Percentiles rank a stretch among this genome's conserved stretches.
phyloP scores from a whole-genome alignment of 2,113 vertebrate species.

The Misgurnus anguillicaudatus region DNA sequence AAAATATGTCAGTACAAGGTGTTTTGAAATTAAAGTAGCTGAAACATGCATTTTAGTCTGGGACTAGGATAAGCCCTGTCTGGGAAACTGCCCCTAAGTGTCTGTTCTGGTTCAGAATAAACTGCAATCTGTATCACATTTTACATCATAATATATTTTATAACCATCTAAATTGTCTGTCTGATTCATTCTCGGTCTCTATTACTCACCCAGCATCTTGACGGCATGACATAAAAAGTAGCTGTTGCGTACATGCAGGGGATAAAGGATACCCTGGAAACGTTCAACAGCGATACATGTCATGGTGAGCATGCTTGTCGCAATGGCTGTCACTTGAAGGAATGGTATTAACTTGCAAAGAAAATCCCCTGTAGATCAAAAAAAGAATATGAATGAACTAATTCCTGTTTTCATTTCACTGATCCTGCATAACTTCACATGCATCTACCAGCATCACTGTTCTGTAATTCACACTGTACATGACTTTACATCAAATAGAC shows the following conservation, averaged over 20 bases:
- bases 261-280: constrained; percentile 60
- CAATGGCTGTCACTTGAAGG: constrained; percentile 57
- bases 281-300: constrained; percentile 59
- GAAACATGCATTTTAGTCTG: too few relatives aligned
- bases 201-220: constrained; percentile 55
- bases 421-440: not conserved
- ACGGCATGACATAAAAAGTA: constrained; percentile 49
- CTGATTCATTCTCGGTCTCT: not conserved
- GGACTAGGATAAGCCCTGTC: too few relatives aligned
- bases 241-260: constrained; percentile 50
- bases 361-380: constrained; percentile 51
- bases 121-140: too few relatives aligned
- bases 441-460: not conserved
- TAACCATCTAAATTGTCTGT: not conserved
- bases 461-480: not conserved
- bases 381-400: not conserved
- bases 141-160: not conserved
- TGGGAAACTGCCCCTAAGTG: too few relatives aligned
- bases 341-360: constrained; percentile 61
- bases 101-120: too few relatives aligned
- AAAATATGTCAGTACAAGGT: too few relatives aligned
- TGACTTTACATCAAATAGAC: not conserved
- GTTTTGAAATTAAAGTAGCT: too few relatives aligned
- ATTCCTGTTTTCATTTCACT: not conserved
- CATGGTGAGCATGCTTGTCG: constrained; percentile 60